Evolutionary conservation across 2,113 vertebrate genomes (phyloP).

Genomic region (Heterochromis multidens): DNA sequence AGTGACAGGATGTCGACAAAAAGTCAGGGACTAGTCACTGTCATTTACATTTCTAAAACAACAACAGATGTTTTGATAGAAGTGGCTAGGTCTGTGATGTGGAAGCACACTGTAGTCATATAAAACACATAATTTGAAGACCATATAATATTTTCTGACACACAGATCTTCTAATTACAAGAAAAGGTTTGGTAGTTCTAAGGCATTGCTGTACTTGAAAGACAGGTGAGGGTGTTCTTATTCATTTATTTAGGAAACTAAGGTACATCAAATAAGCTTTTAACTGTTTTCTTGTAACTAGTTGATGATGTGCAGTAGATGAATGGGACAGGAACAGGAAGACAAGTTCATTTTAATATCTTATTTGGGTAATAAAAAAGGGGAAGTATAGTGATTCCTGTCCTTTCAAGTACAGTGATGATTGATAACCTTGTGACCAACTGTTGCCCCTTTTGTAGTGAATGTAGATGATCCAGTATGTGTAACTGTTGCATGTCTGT

Average conservation of each 20-base stretch:
- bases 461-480: background rate
- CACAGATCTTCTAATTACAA: background rate
- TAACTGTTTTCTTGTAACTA: background rate
- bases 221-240: background rate
- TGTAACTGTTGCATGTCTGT: conserved; percentile 28
- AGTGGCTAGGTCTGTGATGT: no score
- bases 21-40: no score
- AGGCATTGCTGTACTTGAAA: background rate
- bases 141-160: background rate
- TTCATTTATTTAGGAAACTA: background rate
- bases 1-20: background rate
- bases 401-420: background rate
- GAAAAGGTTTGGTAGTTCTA: background rate
- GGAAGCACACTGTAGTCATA: no score
- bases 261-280: background rate
- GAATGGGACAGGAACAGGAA: background rate
- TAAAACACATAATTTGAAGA: no score
- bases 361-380: background rate
- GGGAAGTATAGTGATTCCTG: fast-evolving
- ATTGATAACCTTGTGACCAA: background rate
- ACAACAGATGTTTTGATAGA: no score
- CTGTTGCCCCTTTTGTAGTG: background rate
- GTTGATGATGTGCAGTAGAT: background rate
- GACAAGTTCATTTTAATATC: background rate
- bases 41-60: no score